A percentile compares a stretch with the other conserved stretches of the same genome.
Evolutionary conservation across 2,113 vertebrate genomes (phyloP).

Genomic region (Syngnathus scovelli): DNA sequence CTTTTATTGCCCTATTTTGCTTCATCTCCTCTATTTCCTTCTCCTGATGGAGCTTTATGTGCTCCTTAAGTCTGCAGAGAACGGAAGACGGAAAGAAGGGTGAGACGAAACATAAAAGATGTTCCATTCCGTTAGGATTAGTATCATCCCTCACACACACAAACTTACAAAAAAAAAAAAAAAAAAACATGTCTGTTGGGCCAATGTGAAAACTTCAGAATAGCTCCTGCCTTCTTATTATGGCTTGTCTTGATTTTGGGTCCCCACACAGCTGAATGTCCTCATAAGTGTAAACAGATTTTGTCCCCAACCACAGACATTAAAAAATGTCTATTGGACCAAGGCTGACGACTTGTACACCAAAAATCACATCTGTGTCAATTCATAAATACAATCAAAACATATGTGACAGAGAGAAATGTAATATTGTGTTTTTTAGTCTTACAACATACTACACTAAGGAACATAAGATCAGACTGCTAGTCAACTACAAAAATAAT

Average conservation of each 20-base stretch:
- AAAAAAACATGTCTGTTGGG: background rate
- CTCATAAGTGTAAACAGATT: background rate
- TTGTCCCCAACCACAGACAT: background rate
- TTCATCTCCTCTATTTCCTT: constrained; percentile 1
- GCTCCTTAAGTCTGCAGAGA: constrained; percentile 36
- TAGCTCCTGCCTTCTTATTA: background rate
- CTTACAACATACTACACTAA: too few species aligned
- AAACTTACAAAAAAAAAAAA: background rate
- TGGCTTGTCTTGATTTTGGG: background rate
- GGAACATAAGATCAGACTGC: too few species aligned
- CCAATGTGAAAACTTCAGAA: background rate
- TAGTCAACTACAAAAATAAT: too few species aligned
- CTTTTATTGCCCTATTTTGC: constrained; percentile 34
- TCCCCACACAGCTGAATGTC: background rate
- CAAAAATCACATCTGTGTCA: too few species aligned
- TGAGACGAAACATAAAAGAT: constrained; percentile 35
- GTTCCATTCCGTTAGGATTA: constrained; percentile 47
- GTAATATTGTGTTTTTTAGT: too few species aligned
- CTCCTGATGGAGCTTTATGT: constrained; percentile 16
- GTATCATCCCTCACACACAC: constrained; percentile 6
- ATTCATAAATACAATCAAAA: too few species aligned
- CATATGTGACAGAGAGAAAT: too few species aligned
- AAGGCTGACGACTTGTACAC: background rate
- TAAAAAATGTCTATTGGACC: background rate
- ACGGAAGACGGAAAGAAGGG: constrained; percentile 13